phyloP scores from a whole-genome alignment of 2,888 invertebrate genomes.

The Falcaria lacertinaria region DNA sequence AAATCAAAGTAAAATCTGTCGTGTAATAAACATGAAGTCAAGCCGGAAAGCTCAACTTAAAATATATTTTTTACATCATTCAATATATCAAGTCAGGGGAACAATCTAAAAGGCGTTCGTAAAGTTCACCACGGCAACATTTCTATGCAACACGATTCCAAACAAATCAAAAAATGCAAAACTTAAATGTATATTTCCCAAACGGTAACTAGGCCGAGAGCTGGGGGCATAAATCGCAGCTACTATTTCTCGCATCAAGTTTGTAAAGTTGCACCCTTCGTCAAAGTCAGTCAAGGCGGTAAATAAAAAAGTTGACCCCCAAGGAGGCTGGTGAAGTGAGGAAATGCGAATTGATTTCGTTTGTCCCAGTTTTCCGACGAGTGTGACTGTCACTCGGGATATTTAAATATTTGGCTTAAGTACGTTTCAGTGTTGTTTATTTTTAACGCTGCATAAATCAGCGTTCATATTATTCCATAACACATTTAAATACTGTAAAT shows the following conservation, averaged over 20 bases:
- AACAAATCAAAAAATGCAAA: slow-evolving; percentile 17
- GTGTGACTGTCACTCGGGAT: slow-evolving; percentile 12
- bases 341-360: slow-evolving; percentile 50
- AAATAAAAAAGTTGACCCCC: slow-evolving; percentile 55
- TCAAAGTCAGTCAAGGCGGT: slow-evolving; percentile 56
- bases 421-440: neutral
- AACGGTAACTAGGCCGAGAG: slow-evolving; percentile 35
- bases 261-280: slow-evolving; percentile 60
- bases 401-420: slow-evolving; percentile 4
- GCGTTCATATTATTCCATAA: no score
- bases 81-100: no score
- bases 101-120: no score
- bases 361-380: slow-evolving; percentile 1
- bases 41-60: no score
- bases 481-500: no score
- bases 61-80: no score
- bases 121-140: neutral
- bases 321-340: slow-evolving; percentile 30
- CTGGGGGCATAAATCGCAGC: slow-evolving; percentile 29
- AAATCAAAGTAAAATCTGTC: no score
- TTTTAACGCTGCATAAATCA: no score
- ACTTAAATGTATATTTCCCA: slow-evolving; percentile 20
- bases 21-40: no score
- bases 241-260: slow-evolving; percentile 39
- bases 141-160: neutral